These are phyloP conservation scores for Channa argus DNA, from an alignment of 2,113 vertebrate genomes.

Conservation along the genomic window DNA sequence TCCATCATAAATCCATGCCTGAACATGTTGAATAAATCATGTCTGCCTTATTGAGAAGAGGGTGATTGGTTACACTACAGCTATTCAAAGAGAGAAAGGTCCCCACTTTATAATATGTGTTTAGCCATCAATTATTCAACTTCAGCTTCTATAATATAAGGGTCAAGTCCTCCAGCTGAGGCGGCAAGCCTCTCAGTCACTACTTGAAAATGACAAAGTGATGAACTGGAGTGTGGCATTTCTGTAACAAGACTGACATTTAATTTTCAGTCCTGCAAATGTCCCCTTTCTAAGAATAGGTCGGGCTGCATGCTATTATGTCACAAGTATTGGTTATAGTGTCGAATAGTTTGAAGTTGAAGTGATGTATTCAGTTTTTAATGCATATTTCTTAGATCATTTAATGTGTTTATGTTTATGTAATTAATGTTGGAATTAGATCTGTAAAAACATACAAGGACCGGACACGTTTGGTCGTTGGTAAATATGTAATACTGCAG, in stretches of 20 bases:
- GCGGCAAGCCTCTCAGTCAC: constrained; percentile 17
- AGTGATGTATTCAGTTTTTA: too few species aligned
- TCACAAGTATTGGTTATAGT: neutral
- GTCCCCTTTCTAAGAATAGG: constrained; percentile 63
- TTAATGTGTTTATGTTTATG: too few species aligned
- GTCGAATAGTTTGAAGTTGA: too few species aligned
- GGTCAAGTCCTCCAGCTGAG: constrained; percentile 51
- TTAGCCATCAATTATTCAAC: constrained; percentile 74
- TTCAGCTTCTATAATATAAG: constrained; percentile 52
- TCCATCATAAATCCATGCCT: constrained; percentile 37
- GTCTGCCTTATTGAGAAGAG: constrained; percentile 39
- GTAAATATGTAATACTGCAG: too few species aligned
- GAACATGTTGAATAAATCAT: constrained; percentile 69
- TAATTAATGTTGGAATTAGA: too few species aligned
- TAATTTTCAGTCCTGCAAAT: constrained; percentile 63
- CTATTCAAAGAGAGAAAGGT: constrained; percentile 61
- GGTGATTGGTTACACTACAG: constrained; percentile 46
- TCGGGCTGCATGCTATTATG: neutral
- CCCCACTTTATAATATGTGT: constrained; percentile 60
- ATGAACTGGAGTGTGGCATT: constrained; percentile 67
- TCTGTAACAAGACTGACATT: constrained; percentile 76
- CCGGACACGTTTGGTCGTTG: too few species aligned
- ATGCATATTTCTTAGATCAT: neutral
- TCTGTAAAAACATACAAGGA: too few species aligned
- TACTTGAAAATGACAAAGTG: constrained; percentile 55